These are phyloP conservation scores for Rhagonycha lutea DNA, from an alignment of 2,888 invertebrate species.

Conservation along the genomic window DNA sequence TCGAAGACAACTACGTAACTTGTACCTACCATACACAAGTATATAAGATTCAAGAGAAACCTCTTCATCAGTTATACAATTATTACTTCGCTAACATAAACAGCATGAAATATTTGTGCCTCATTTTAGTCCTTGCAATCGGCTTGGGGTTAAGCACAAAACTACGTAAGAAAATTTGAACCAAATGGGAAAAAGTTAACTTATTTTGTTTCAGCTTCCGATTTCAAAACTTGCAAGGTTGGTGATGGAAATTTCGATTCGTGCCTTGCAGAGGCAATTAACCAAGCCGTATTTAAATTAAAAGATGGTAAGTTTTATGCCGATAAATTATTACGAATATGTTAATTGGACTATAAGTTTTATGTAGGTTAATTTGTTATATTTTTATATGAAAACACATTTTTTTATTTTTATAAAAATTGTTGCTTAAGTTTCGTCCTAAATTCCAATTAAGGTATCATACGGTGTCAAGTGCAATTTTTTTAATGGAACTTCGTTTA, in stretches of 20 bases:
- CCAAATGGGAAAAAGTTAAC: not conserved
- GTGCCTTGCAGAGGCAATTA: constrained; percentile 63
- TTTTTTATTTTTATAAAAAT: not conserved
- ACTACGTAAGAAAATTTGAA: not conserved
- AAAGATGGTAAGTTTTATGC: constrained; percentile 60
- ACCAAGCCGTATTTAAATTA: constrained; percentile 61
- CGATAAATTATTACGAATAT: not conserved
- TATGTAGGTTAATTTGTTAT: not conserved
- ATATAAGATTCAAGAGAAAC: not conserved
- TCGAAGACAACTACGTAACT: not conserved
- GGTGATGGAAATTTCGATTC: constrained; percentile 62
- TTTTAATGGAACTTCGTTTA: not conserved
- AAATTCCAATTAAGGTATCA: not conserved
- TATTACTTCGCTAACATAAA: not conserved
- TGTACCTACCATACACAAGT: not conserved
- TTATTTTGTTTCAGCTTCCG: constrained; percentile 37
- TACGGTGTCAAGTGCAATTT: not conserved
- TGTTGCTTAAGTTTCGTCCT: not conserved
- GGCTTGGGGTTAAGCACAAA: not conserved
- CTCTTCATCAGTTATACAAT: not conserved
- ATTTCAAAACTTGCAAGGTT: constrained; percentile 62
- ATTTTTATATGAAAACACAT: not conserved
- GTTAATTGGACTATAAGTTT: not conserved
- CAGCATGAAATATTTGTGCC: not conserved
- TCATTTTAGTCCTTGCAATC: not conserved